Conservation (phyloP, 2,797 vertebrate genomes). For the Lateolabrax maculatus region DNA sequence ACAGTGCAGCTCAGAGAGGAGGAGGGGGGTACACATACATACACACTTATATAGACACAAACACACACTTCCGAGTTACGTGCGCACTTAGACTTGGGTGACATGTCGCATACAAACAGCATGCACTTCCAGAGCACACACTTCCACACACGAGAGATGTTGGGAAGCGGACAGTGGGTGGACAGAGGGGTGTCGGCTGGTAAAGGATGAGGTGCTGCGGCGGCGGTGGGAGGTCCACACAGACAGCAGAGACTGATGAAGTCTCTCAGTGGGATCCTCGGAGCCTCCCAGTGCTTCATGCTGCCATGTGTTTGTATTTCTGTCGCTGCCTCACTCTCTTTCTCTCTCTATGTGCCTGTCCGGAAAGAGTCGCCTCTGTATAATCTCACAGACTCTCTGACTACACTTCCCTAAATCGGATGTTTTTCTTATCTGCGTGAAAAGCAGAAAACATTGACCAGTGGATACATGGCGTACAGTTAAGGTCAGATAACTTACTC, state of each 20-base stretch:
- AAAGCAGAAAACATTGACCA: background rate
- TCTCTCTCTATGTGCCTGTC: background rate
- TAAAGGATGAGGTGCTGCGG: slow-evolving; percentile 50
- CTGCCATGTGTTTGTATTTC: slow-evolving; percentile 23
- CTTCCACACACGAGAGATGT: slow-evolving; percentile 24
- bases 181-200: slow-evolving; percentile 51
- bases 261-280: slow-evolving; percentile 42
- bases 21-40: background rate
- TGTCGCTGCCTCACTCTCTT: background rate
- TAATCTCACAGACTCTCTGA: background rate
- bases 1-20: background rate
- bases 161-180: slow-evolving; percentile 44
- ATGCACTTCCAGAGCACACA: background rate
- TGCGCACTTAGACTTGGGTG: background rate
- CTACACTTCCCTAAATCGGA: slow-evolving; percentile 14
- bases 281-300: slow-evolving; percentile 26
- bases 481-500: background rate
- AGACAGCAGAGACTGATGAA: slow-evolving; percentile 55
- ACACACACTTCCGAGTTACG: background rate
- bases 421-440: slow-evolving; percentile 14
- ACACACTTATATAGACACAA: background rate
- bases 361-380: slow-evolving; percentile 5
- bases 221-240: slow-evolving; percentile 46
- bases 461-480: background rate
- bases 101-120: background rate